Percentiles rank a stretch among this genome's conserved stretches.
Evolutionary conservation across 2,888 invertebrate species (phyloP).

Genomic region (Sarcophaga caerulescens): DNA sequence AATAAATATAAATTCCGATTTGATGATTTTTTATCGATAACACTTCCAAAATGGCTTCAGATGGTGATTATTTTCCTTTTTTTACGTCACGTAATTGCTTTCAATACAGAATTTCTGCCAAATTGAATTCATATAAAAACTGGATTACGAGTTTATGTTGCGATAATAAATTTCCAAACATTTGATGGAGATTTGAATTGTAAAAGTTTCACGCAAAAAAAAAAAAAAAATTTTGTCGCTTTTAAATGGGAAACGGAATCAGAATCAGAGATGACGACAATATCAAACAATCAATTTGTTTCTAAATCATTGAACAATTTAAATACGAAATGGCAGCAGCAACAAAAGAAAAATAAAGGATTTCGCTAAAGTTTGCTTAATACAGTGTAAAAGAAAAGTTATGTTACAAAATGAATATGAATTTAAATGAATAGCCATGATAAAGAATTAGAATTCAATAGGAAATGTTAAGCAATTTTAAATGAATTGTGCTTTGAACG

Average conservation of each 20-base stretch:
- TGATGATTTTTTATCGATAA: too few species aligned
- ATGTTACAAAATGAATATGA: not conserved
- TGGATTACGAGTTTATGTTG: not conserved
- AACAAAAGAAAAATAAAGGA: too few species aligned
- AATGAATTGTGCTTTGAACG: not conserved
- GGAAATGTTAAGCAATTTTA: too few species aligned
- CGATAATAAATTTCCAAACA: slow-evolving; percentile 26
- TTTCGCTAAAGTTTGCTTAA: not conserved
- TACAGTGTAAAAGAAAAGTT: not conserved
- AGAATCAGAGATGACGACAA: slow-evolving; percentile 15
- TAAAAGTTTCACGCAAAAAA: slow-evolving; percentile 22
- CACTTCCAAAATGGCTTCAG: not conserved
- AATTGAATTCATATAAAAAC: not conserved
- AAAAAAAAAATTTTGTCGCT: slow-evolving; percentile 26
- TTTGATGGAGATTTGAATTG: slow-evolving; percentile 14
- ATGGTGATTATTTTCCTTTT: too few species aligned
- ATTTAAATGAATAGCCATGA: too few species aligned
- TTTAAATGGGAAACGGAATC: slow-evolving; percentile 63
- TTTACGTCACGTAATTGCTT: not conserved
- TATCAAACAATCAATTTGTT: slow-evolving; percentile 69
- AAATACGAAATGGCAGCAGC: slow-evolving; percentile 69
- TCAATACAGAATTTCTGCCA: not conserved
- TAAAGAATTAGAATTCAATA: too few species aligned
- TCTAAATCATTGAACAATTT: slow-evolving; percentile 80
- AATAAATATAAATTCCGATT: too few species aligned